phyloP scores from a whole-genome alignment of 2,797 vertebrate genomes.

The Bradypodion ventrale region DNA sequence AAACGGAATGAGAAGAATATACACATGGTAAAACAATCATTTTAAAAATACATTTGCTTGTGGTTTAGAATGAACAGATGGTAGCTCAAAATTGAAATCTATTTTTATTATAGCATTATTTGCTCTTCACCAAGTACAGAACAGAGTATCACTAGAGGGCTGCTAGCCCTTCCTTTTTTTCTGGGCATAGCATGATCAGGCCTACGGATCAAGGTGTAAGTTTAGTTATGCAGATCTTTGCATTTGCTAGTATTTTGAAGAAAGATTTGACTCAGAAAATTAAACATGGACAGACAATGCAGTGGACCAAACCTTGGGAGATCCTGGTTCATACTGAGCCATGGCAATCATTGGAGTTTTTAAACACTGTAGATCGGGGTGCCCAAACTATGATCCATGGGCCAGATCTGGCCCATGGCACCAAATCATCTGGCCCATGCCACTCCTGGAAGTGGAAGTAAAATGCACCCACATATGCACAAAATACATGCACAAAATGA shows the following conservation, averaged over 20 bases:
- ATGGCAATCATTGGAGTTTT: too few relatives aligned
- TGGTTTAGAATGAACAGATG: conserved; percentile 37
- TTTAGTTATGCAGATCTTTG: conserved; percentile 2
- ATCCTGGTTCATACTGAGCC: too few relatives aligned
- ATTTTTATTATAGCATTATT: conserved; percentile 20
- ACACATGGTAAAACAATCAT: conserved; percentile 43
- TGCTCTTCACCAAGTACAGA: not conserved
- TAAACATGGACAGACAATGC: not conserved
- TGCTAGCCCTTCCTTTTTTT: not conserved
- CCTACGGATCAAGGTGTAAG: not conserved
- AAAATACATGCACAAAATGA: too few relatives aligned
- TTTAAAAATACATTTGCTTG: conserved; percentile 47
- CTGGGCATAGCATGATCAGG: not conserved
- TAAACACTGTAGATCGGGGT: too few relatives aligned
- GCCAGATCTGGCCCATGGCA: too few relatives aligned
- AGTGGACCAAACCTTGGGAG: not conserved
- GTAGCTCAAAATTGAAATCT: conserved; percentile 28
- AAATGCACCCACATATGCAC: too few relatives aligned
- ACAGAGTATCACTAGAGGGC: not conserved
- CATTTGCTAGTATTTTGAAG: not conserved
- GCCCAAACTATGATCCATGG: too few relatives aligned
- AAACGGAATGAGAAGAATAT: conserved; percentile 53
- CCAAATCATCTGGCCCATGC: too few relatives aligned
- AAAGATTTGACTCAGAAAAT: not conserved
- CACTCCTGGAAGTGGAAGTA: too few relatives aligned